phyloP scores from a whole-genome alignment of 2,113 vertebrate genomes.

The Anser cygnoides region DNA sequence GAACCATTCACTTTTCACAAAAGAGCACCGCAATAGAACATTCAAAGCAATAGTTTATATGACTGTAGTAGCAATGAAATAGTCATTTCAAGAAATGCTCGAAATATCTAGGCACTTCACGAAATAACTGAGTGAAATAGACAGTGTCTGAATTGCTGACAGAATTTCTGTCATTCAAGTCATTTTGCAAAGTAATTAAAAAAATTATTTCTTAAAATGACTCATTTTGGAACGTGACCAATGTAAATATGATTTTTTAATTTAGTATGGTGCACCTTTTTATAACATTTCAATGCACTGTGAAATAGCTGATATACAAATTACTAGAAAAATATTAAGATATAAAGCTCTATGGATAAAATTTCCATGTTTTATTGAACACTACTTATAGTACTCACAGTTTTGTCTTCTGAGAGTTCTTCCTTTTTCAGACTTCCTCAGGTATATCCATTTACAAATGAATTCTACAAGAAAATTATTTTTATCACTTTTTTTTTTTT shows the following conservation, averaged over 20 bases:
- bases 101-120: neutral
- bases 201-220: neutral
- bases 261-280: neutral
- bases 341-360: neutral
- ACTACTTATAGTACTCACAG: neutral
- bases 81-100: neutral
- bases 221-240: neutral
- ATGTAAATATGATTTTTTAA: neutral
- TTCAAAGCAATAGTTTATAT: neutral
- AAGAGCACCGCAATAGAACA: fast-evolving
- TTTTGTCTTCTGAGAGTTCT: neutral
- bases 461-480: neutral
- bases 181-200: neutral
- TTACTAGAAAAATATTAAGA: neutral
- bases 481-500: neutral
- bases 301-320: neutral
- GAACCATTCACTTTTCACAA: neutral
- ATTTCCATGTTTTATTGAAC: neutral
- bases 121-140: neutral
- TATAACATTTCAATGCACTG: neutral
- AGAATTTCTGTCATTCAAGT: neutral
- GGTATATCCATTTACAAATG: neutral
- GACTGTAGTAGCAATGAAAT: neutral
- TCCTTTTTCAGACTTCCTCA: neutral
- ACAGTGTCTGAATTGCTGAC: neutral